Evolutionary conservation across 2,113 vertebrate species (phyloP), one percentile per base, ranked within the genome.

Genomic region (Phycodurus eques): DNA sequence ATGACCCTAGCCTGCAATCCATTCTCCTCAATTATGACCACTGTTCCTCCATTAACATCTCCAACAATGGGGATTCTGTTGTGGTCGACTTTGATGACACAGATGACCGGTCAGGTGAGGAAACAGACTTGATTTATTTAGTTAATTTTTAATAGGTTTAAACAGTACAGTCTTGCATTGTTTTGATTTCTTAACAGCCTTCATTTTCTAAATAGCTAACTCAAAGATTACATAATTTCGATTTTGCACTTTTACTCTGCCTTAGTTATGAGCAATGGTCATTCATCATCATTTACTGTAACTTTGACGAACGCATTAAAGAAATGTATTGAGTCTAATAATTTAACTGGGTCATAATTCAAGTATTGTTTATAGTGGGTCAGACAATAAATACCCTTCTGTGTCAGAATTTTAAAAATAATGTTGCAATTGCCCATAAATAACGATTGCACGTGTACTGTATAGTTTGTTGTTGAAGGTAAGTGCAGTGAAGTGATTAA

Each of bases 61-160:
- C 92, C 89, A 99, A 99, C 88, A 99, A 95, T 2, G 97, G 98
- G 22, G 94, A 96, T 77, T 98, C 98, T 0, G 95, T 98, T 53
- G 92, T 94, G 83, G 96, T 99, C 77, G 94, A 96, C 81, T 98
- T 97, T 78, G 94, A 94, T 67, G 98, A 99, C 71, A 76, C 90
- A 0, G 95, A 97, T 75, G 94, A 97, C 80, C 92, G 94, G 83
- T 93, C 95, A 76, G 96, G 97, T 99, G 84, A 84, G 87, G 54
- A 57, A 80, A 57, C 67, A 0, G 0, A 42, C 10, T 3, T n/a
- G 13, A 7, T 64, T 77, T 49, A 22, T 1, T 27, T 57, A 0
- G 27, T 9, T 49, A 2, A 35, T 60, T 33, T 61, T 15, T 61
- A 35, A 35, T 35, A 17, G 14, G 59, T 60, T 33, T 27, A 33